Base-by-base conservation (phyloP, 2,797 vertebrate species). In the Esox masquinongy region DNA sequence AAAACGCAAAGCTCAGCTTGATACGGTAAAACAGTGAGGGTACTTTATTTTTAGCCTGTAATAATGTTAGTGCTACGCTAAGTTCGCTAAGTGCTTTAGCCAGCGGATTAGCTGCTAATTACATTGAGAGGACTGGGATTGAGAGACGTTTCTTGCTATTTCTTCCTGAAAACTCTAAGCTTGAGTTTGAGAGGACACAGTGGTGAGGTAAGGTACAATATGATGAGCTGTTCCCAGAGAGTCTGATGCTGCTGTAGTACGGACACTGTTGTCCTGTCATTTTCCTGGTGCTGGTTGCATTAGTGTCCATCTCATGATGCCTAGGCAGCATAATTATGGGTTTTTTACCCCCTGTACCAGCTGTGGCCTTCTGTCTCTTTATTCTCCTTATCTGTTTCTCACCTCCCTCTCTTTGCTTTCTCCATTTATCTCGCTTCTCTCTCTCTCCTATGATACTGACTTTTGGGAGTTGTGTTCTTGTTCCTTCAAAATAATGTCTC, bases 1-100 rank as follows among this genome's bases (percentile, higher is more conserved):
- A 17, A n/a, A 64, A 76, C 69, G 47, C 56, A 12, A 61, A 24
- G 17, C 34, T 22, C 4, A 43, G 77, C 84, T 87, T 83, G 70
- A 83, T 39, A 11, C 79, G 68, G 82, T 50, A 11, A 79, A 69
- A 59, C 74, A 81, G 49, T 80, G 76, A 84, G 75, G 83, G 81
- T 66, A 66, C 63, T n/a, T 29, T n/a, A 66, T 66, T 66, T 16
- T 31, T 66, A 31, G 29, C 29, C 24, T 66, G 56, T 88, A 84
- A 87, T 84, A 80, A 80, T 80, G 79, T 70, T 78, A 75, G 80
- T 70, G 75, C 76, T 73, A 64, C 68, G 29, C 29, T 15, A 56
- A 61, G 22, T 61, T 11, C 56, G 24, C 24, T 61, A 61, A 4
- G 3, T 24, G 24, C 56, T 61, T 61, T 24, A 61, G n/a, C 56